Evolutionary conservation across 1,140 invertebrate genomes (phyloP).

Genomic region (Ips nitidus): DNA sequence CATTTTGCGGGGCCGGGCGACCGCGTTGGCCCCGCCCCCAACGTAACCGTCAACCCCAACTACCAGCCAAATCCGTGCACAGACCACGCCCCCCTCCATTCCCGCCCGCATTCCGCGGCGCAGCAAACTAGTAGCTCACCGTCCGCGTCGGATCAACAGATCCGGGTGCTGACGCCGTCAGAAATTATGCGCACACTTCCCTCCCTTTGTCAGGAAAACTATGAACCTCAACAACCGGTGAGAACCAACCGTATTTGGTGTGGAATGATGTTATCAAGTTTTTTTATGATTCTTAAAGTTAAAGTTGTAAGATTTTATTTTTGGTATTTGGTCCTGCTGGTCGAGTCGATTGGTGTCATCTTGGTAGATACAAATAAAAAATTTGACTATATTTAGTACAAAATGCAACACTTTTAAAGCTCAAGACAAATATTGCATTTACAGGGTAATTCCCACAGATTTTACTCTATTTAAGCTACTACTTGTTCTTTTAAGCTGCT

Average conservation of each 20-base stretch:
- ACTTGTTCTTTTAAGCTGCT: no score
- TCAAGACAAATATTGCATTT: no score
- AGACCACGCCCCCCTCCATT: constrained; percentile 21
- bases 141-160: constrained; percentile 67
- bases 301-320: constrained; percentile 16
- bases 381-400: background rate
- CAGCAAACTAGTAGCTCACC: constrained; percentile 34
- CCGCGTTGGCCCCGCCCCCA: constrained; percentile 55
- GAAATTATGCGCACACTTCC: constrained; percentile 86
- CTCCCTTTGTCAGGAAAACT: constrained; percentile 71
- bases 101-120: constrained; percentile 16
- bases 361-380: background rate
- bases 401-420: no score
- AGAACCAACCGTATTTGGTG: constrained; percentile 51
- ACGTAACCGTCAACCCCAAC: constrained; percentile 61
- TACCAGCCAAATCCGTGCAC: constrained; percentile 44
- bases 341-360: background rate
- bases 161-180: constrained; percentile 80
- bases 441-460: no score
- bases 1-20: constrained; percentile 50
- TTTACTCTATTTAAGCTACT: no score
- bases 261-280: constrained; percentile 40
- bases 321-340: constrained; percentile 1
- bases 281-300: constrained; percentile 35
- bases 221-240: constrained; percentile 65